Conservation (phyloP, 2,113 vertebrate species). For the Mola mola region DNA sequence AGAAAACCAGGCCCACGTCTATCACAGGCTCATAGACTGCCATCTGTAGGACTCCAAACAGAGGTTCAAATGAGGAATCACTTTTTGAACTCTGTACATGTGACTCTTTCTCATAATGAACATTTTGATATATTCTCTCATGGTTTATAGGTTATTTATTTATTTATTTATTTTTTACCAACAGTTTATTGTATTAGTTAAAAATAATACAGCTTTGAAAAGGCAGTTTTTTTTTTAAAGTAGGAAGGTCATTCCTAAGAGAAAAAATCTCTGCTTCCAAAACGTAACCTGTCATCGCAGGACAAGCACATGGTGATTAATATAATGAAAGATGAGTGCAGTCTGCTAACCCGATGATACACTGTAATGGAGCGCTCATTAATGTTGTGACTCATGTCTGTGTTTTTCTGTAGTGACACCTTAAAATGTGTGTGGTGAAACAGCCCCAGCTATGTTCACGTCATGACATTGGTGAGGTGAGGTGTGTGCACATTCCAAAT, state of each 20-base stretch:
- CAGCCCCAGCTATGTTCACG: neutral
- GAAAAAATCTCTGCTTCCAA: no score
- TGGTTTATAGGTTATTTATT: neutral
- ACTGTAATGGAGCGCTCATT: no score
- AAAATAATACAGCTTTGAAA: no score
- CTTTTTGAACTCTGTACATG: neutral
- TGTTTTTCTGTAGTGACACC: neutral
- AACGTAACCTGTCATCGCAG: no score
- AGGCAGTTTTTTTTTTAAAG: no score
- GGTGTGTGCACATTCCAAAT: neutral
- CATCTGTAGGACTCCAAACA: constrained; percentile 74
- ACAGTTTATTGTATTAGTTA: no score
- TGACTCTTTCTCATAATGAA: neutral
- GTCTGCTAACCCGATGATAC: no score
- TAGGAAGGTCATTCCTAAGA: no score
- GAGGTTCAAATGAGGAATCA: constrained; percentile 57
- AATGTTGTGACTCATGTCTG: no score
- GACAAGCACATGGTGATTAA: no score
- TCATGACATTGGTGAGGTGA: no score
- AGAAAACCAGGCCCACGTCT: constrained; percentile 33
- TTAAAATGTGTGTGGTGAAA: neutral
- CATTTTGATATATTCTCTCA: neutral
- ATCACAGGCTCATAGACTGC: constrained; percentile 73
- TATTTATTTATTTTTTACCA: neutral
- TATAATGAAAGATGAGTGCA: no score